Percentiles rank a stretch among this genome's conserved stretches.
These are phyloP conservation scores for Pimephales promelas DNA, from an alignment of 2,113 vertebrate genomes.

Conservation along the genomic window DNA sequence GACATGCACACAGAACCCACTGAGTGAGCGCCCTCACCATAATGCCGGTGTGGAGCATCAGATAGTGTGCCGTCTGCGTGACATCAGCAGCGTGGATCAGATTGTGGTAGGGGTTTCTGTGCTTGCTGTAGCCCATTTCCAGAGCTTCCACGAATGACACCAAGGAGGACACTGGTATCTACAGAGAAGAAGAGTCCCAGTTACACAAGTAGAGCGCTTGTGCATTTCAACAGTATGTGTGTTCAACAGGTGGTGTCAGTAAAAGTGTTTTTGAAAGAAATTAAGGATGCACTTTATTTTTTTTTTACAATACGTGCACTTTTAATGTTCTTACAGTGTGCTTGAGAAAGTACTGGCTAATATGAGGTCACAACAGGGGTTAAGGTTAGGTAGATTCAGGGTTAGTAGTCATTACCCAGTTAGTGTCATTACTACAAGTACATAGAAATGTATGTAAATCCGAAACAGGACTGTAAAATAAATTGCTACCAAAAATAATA, in stretches of 20 bases:
- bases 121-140: conserved; percentile 96
- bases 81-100: conserved; percentile 96
- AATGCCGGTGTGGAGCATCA: conserved; percentile 85
- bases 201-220: background rate
- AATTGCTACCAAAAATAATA: too few relatives aligned
- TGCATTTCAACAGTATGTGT: background rate
- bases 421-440: too few relatives aligned
- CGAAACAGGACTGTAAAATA: too few relatives aligned
- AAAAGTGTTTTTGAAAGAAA: background rate
- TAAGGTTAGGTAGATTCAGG: too few relatives aligned
- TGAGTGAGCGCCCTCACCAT: conserved; percentile 34
- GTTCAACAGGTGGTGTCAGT: background rate
- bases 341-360: too few relatives aligned
- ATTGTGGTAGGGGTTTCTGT: conserved; percentile 98
- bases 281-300: too few relatives aligned
- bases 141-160: conserved; percentile 94
- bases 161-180: conserved; percentile 94
- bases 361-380: too few relatives aligned
- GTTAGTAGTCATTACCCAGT: too few relatives aligned
- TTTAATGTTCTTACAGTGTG: too few relatives aligned
- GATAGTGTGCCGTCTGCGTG: conserved; percentile 96
- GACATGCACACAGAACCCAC: background rate
- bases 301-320: too few relatives aligned
- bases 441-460: too few relatives aligned
- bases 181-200: conserved; percentile 22